Percentiles rank a stretch among this genome's conserved stretches.
Conservation (phyloP, 2,797 vertebrate genomes). For the Rhinoraja longicauda region DNA sequence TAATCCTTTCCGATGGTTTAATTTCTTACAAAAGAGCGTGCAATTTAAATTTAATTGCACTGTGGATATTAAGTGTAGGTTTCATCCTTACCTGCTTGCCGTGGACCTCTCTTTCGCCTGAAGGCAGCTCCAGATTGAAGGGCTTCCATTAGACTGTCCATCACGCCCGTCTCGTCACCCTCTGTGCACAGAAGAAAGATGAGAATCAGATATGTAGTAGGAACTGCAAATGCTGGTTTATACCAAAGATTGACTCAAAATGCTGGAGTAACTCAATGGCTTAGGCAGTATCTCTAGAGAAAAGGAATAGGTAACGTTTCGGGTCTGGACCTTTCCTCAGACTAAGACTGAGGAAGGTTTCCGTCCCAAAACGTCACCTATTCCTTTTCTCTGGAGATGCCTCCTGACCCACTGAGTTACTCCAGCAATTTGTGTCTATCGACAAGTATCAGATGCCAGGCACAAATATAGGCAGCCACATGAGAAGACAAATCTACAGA, state of each 20-base stretch:
- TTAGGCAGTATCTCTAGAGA: too few relatives aligned
- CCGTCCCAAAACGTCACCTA: too few relatives aligned
- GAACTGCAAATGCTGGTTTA: too few relatives aligned
- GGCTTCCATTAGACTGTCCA: slow-evolving; percentile 72
- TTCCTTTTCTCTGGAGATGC: too few relatives aligned
- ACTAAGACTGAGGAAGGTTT: too few relatives aligned
- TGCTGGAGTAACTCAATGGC: too few relatives aligned
- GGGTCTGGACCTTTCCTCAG: too few relatives aligned
- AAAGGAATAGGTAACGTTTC: too few relatives aligned
- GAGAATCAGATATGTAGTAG: slow-evolving; percentile 41
- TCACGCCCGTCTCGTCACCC: slow-evolving; percentile 69
- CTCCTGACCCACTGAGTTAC: too few relatives aligned
- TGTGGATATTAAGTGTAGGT: not conserved
- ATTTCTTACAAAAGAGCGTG: not conserved
- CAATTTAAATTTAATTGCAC: not conserved
- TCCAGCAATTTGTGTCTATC: too few relatives aligned
- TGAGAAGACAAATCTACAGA: not conserved
- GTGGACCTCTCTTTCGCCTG: slow-evolving; percentile 65
- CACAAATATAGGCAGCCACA: not conserved
- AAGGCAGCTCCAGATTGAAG: slow-evolving; percentile 71
- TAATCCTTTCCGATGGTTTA: not conserved
- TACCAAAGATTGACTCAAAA: too few relatives aligned
- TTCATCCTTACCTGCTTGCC: slow-evolving; percentile 64
- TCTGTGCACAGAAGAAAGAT: slow-evolving; percentile 50
- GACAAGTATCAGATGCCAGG: slow-evolving; percentile 40